Evolutionary conservation across 2,797 vertebrate species (phyloP).

Genomic region (Podargus strigoides): DNA sequence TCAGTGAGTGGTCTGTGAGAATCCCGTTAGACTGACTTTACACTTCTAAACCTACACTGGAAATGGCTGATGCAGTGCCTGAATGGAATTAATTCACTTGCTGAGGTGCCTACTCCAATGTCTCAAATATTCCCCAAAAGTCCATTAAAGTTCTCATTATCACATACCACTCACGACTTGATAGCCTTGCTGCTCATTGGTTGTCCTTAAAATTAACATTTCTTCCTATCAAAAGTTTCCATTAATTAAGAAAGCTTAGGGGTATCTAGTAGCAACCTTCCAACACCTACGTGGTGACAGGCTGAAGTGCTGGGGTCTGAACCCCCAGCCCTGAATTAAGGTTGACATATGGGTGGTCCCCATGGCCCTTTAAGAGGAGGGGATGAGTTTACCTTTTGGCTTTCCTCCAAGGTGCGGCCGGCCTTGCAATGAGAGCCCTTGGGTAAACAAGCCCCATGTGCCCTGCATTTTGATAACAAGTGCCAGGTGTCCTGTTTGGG

Average conservation of each 20-base stretch:
- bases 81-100: neutral
- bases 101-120: neutral
- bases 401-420: too few species aligned
- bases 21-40: neutral
- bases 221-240: neutral
- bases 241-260: neutral
- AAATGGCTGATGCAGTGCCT: neutral
- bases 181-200: neutral
- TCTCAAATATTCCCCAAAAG: neutral
- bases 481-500: too few species aligned
- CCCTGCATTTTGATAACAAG: too few species aligned
- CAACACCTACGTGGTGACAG: neutral
- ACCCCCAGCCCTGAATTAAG: too few species aligned
- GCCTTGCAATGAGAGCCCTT: too few species aligned
- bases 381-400: too few species aligned
- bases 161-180: neutral
- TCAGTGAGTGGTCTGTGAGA: neutral
- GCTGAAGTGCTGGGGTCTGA: too few species aligned
- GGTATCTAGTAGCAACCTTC: neutral
- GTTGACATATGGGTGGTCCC: too few species aligned
- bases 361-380: too few species aligned
- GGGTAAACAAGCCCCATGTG: too few species aligned
- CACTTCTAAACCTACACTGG: neutral
- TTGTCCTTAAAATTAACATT: neutral
- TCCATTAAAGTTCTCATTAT: neutral